A percentile compares a stretch with the other conserved stretches of the same genome.
phyloP scores from a whole-genome alignment of 2,888 invertebrate species.

The Quadriops clusia region DNA sequence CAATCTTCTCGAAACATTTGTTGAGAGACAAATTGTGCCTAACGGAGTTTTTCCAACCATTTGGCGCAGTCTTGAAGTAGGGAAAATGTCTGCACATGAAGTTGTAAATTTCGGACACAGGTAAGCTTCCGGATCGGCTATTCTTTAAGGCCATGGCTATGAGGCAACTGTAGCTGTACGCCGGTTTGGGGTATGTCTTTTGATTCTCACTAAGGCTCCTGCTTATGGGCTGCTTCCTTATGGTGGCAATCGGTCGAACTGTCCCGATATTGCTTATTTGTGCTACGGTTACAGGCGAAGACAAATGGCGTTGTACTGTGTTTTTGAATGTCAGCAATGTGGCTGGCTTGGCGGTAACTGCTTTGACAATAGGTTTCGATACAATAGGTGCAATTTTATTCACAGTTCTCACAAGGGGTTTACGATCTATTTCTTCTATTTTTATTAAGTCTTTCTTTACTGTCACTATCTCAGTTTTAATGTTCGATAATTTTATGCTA shows the following conservation, averaged over 20 bases:
- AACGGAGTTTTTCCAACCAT: conserved; percentile 98
- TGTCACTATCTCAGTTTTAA: conserved; percentile 39
- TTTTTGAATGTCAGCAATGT: conserved; percentile 28
- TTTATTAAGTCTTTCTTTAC: conserved; percentile 57
- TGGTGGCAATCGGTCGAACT: conserved; percentile 15
- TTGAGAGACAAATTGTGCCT: conserved; percentile 93
- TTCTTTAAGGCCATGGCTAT: conserved; percentile 98
- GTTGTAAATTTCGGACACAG: conserved; percentile 96
- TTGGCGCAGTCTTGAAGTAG: conserved; percentile 95
- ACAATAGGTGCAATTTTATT: conserved; percentile 32
- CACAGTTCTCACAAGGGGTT: conserved; percentile 27
- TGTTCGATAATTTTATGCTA: conserved; percentile 50
- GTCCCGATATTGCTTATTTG: conserved; percentile 23
- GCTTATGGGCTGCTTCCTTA: conserved; percentile 18
- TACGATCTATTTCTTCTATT: conserved; percentile 37
- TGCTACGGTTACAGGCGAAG: conserved; percentile 26
- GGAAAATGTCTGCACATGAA: conserved; percentile 99
- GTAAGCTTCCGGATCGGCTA: conserved; percentile 84
- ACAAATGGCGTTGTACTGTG: conserved; percentile 22
- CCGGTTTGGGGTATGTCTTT: conserved; percentile 82
- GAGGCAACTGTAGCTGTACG: conserved; percentile 94
- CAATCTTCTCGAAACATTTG: conserved; percentile 97
- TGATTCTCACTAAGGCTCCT: conserved; percentile 37
- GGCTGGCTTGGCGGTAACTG: conserved; percentile 21
- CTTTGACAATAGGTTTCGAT: conserved; percentile 30